These are phyloP conservation scores for Parotia lawesii DNA, from an alignment of 2,113 vertebrate species.

Conservation along the genomic window DNA sequence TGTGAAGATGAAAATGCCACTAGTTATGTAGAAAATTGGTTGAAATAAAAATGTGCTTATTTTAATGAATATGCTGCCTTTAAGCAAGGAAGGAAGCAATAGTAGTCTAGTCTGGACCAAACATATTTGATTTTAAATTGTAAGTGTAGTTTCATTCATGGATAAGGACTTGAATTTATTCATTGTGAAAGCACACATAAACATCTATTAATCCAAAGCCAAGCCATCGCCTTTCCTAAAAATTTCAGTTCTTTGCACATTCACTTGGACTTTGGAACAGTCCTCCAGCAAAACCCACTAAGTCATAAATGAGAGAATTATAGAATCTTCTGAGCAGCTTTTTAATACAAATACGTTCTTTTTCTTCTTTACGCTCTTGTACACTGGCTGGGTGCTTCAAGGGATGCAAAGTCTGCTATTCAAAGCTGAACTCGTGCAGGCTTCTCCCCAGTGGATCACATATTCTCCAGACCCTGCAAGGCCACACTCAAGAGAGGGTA, in stretches of 20 bases:
- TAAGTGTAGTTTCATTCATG: not conserved
- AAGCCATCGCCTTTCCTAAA: not conserved
- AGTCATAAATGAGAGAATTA: not conserved
- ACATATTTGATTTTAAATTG: not conserved
- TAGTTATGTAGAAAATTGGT: not conserved
- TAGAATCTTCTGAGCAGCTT: not conserved
- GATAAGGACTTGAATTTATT: not conserved
- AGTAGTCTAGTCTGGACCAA: not conserved
- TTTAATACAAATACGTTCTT: not conserved
- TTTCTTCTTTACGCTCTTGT: not conserved
- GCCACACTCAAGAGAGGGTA: not conserved
- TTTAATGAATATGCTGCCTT: not conserved
- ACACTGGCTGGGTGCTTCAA: not conserved
- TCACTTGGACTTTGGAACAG: not conserved
- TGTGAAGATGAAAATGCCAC: not conserved
- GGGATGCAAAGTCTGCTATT: not conserved
- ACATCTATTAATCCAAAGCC: not conserved
- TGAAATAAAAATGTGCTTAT: not conserved
- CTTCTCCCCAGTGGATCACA: not conserved
- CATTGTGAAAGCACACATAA: not conserved
- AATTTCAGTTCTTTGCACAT: not conserved
- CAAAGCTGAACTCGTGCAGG: not conserved
- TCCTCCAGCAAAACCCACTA: not conserved
- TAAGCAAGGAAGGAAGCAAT: not conserved
- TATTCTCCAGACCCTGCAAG: not conserved